phyloP scores from a whole-genome alignment of 2,797 vertebrate species.

The Anabacerthia variegaticeps region DNA sequence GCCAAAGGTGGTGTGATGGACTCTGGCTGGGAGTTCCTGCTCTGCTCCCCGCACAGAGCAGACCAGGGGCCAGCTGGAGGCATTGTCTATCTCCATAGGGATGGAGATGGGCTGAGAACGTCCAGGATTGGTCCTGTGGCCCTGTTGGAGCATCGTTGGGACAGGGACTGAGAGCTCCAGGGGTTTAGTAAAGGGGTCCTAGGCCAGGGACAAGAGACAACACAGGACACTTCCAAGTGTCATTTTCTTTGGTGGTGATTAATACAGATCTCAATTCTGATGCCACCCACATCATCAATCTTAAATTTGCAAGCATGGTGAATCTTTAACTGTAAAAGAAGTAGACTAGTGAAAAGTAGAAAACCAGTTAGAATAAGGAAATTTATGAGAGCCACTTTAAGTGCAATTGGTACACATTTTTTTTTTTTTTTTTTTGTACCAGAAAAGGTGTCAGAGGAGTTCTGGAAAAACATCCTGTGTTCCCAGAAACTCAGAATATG shows the following conservation, averaged over 20 bases:
- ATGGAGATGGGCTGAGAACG: accelerated
- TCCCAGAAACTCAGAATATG: background rate
- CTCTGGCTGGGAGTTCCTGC: background rate
- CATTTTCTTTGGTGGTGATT: background rate
- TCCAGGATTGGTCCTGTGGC: background rate
- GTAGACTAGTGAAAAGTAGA: background rate
- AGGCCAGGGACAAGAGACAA: background rate
- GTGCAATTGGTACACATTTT: background rate
- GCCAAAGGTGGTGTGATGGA: background rate
- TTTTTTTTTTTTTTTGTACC: background rate
- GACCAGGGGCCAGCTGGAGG: accelerated
- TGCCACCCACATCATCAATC: background rate
- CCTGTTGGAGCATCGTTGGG: accelerated
- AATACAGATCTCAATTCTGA: background rate
- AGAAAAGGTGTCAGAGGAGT: background rate
- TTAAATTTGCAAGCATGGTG: background rate
- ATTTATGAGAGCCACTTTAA: background rate
- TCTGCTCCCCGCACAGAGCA: background rate
- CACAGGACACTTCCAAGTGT: background rate
- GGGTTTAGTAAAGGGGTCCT: accelerated
- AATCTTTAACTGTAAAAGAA: background rate
- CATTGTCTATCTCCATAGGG: background rate
- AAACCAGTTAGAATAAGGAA: background rate
- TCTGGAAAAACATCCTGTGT: background rate
- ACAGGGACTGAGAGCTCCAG: accelerated